Evolutionary conservation across 1,140 invertebrate species (phyloP), one percentile per base, ranked within the genome.

Genomic region (Drosophila asahinai): DNA sequence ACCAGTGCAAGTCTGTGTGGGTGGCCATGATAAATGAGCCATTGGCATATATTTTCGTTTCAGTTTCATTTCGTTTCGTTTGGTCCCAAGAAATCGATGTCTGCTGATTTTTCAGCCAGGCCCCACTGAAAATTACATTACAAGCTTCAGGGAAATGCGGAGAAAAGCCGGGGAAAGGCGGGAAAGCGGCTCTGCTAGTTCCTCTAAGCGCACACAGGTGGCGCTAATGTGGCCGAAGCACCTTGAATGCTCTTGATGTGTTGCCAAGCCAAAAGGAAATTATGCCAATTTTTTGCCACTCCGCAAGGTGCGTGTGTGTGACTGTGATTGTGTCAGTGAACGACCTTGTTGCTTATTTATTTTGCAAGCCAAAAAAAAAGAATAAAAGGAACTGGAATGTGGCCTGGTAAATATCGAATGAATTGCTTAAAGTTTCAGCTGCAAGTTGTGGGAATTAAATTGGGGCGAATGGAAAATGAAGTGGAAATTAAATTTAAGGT

Each of bases 21-120:
- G 45, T 38, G 63, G 51, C 78, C 70, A 80, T 81, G 80, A 81
- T 81, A 81, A 81, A 81, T 81, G 79, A 81, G 80, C 51, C 80
- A 72, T 82, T 81, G 80, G 80, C 80, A 81, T 81, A 77, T 81
- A 81, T 81, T 81, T 77, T 81, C 79, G 79, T 81, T 81, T 81
- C 80, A 81, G 79, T 81, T 81, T 81, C 79, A 81, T 81, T 80
- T 74, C 68, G 49, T 61, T 77, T 81, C 48, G 60, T 66, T 51
- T 51, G 62, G 60, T 52, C 45, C 36, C 55, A 65, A 71, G 65
- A 81, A 81, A 81, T 81, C 80, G 79, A 81, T 81, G 80, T 71
- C 59, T 66, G 80, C 77, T 80, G 67, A 80, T 80, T 80, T 80
- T 80, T 80, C 77, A 80, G 67, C 62, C 52, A 58, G 54, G 54